Percentiles rank a stretch among this genome's conserved stretches.
These are phyloP conservation scores for Ornithoptera alexandrae DNA, from an alignment of 2,888 invertebrate species.

Conservation along the genomic window DNA sequence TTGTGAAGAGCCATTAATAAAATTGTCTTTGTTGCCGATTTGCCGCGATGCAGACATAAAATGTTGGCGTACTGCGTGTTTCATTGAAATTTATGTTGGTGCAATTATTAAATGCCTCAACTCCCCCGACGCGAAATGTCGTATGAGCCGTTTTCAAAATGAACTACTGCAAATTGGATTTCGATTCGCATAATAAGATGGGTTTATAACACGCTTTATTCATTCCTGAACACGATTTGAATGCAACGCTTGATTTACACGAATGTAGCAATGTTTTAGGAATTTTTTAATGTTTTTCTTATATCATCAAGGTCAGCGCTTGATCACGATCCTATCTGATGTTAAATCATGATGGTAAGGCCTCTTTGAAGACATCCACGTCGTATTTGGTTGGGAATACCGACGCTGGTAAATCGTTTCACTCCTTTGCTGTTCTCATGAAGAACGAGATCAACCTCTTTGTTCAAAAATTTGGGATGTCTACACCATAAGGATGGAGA, in stretches of 20 bases:
- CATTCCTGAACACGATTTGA: constrained; percentile 30
- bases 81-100: constrained; percentile 43
- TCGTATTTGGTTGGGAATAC: too few species aligned
- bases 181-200: constrained; percentile 43
- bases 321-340: too few species aligned
- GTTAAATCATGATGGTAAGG: too few species aligned
- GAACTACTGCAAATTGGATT: constrained; percentile 44
- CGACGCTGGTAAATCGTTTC: too few species aligned
- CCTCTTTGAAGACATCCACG: too few species aligned
- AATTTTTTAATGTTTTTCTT: not conserved
- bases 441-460: too few species aligned
- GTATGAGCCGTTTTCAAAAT: constrained; percentile 29
- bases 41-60: constrained; percentile 33
- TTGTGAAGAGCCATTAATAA: constrained; percentile 32
- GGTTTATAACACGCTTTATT: constrained; percentile 35
- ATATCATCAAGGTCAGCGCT: not conserved
- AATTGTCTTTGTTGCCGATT: constrained; percentile 30
- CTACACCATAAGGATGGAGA: too few species aligned
- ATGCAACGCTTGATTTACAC: constrained; percentile 25
- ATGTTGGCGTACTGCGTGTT: constrained; percentile 37
- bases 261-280: constrained; percentile 19
- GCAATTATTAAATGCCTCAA: constrained; percentile 44
- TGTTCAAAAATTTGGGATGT: too few species aligned
- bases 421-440: too few species aligned
- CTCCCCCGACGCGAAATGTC: constrained; percentile 38